Conservation (phyloP, 1,140 invertebrate species). For the Meloidogyne exigua region DNA sequence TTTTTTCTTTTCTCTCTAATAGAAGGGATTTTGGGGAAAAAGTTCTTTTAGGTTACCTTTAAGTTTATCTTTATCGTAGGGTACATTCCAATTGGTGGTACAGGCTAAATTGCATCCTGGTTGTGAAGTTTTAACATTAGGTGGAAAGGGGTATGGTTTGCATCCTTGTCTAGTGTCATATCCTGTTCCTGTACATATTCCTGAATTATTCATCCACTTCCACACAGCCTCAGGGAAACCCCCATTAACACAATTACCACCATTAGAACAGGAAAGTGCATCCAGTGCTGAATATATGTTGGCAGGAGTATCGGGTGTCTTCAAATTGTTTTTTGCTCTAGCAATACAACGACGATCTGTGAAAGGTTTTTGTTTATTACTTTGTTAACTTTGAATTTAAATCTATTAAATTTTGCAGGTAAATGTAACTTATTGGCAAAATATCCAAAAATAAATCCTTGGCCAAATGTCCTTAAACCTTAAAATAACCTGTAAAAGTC, state of each 20-base stretch:
- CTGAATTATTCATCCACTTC: neutral
- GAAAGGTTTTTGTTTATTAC: too few relatives aligned
- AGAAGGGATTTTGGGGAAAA: too few relatives aligned
- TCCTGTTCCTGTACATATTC: neutral
- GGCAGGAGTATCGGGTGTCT: neutral
- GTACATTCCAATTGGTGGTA: neutral
- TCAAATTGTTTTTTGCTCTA: neutral
- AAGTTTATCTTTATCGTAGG: too few relatives aligned
- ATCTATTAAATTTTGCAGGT: too few relatives aligned
- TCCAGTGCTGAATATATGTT: constrained; percentile 10
- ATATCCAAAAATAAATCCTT: too few relatives aligned
- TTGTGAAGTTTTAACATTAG: neutral
- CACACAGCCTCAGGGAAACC: neutral
- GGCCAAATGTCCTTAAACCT: too few relatives aligned
- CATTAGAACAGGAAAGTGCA: neutral
- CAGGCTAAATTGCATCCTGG: neutral
- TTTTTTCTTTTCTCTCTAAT: too few relatives aligned
- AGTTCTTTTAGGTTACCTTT: too few relatives aligned
- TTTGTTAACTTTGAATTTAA: too few relatives aligned
- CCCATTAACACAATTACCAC: neutral
- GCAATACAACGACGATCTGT: neutral
- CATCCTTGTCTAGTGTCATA: constrained; percentile 7
- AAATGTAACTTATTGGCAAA: too few relatives aligned
- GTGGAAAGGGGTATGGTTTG: neutral
- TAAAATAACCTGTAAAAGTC: too few relatives aligned